Evolutionary conservation across 2,888 invertebrate species (phyloP).

Genomic region (Chrysomela aeneicollis): DNA sequence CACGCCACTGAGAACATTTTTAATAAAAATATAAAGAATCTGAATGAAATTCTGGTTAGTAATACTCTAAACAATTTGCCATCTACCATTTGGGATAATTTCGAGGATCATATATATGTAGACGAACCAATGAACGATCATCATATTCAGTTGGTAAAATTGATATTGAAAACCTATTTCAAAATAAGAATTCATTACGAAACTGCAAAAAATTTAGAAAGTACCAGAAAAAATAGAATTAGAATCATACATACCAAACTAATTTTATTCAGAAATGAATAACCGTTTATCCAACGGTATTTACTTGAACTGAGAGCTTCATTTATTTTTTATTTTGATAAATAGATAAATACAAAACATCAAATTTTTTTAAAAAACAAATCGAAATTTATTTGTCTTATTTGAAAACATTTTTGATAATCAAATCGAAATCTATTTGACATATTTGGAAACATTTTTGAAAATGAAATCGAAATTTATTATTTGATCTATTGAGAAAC

Average conservation of each 20-base stretch:
- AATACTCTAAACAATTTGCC: not conserved
- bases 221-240: not conserved
- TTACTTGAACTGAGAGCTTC: no score
- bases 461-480: no score
- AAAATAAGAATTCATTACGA: conserved; percentile 1
- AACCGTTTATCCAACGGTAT: conserved; percentile 2
- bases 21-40: not conserved
- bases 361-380: no score
- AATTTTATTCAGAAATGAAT: conserved; percentile 11
- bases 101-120: conserved; percentile 30
- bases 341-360: no score
- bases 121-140: conserved; percentile 25
- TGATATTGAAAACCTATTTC: conserved; percentile 30
- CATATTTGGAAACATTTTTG: no score
- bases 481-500: no score
- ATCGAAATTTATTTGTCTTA: no score
- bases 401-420: no score
- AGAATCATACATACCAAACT: conserved; percentile 1
- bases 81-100: not conserved
- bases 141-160: conserved; percentile 20
- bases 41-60: not conserved
- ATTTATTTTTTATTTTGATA: no score
- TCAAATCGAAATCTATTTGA: no score
- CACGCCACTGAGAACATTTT: not conserved
- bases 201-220: not conserved